These are phyloP conservation scores for Loripinus fragilis DNA, from an alignment of 2,888 invertebrate species.

Conservation along the genomic window DNA sequence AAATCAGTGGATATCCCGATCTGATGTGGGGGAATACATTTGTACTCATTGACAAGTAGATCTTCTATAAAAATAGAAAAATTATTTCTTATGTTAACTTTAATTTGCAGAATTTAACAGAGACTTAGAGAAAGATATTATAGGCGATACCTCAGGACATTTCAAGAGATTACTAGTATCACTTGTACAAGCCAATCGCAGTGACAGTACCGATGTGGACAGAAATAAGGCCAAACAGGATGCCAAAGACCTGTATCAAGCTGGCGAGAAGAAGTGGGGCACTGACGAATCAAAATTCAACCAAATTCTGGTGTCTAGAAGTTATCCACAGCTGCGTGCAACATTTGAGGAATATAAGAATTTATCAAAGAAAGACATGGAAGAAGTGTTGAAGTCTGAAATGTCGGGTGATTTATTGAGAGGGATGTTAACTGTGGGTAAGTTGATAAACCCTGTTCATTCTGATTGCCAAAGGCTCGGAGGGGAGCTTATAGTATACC, in stretches of 20 bases:
- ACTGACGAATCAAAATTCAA: conserved; percentile 83
- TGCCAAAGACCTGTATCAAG: conserved; percentile 75
- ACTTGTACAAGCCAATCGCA: conserved; percentile 83
- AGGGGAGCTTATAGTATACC: too few relatives aligned
- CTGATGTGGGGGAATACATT: too few relatives aligned
- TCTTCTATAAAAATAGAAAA: too few relatives aligned
- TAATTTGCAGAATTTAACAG: conserved; percentile 77
- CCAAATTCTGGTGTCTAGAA: conserved; percentile 80
- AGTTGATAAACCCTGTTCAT: too few relatives aligned
- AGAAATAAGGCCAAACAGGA: conserved; percentile 82
- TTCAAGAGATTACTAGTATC: conserved; percentile 82
- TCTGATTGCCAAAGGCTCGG: too few relatives aligned
- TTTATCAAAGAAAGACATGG: conserved; percentile 88
- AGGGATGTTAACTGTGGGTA: conserved; percentile 82
- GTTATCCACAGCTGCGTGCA: conserved; percentile 91
- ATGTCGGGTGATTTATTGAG: conserved; percentile 82
- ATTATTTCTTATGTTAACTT: too few relatives aligned
- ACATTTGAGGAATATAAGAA: conserved; percentile 90
- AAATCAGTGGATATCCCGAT: too few relatives aligned
- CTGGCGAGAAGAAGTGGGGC: conserved; percentile 83
- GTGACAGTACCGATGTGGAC: conserved; percentile 85
- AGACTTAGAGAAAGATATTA: conserved; percentile 82
- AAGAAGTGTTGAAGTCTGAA: conserved; percentile 81
- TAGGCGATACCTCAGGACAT: conserved; percentile 82
- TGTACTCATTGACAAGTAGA: too few relatives aligned